Evolutionary conservation across 2,797 vertebrate genomes (phyloP).

Genomic region (Enteromius afrohamiltoni): DNA sequence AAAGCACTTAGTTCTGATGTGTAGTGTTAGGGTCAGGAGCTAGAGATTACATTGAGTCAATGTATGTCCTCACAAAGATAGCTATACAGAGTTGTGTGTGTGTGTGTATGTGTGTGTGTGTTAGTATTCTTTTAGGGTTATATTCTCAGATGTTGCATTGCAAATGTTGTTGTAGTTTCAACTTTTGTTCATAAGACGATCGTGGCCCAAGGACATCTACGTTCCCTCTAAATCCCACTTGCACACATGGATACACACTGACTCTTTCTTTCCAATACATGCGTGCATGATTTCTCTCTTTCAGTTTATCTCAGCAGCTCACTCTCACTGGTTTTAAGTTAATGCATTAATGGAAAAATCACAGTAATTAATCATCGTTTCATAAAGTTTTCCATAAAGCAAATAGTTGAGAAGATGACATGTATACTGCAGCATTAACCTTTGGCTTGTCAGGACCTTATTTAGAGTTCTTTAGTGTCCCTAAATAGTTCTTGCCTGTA

Average conservation of each 20-base stretch:
- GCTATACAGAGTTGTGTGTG: no score
- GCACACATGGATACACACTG: constrained; percentile 33
- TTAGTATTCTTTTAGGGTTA: background rate
- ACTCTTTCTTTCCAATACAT: constrained; percentile 39
- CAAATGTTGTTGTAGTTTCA: constrained; percentile 27
- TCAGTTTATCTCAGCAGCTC: constrained; percentile 5
- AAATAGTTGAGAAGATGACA: background rate
- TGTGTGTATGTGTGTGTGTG: no score
- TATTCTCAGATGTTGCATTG: constrained; percentile 5
- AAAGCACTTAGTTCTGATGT: no score
- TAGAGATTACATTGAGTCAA: no score
- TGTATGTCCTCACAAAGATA: no score
- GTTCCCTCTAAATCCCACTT: constrained; percentile 44
- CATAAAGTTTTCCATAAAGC: constrained; percentile 13
- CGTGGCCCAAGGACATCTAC: constrained; percentile 56
- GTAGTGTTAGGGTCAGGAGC: no score
- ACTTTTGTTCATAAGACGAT: constrained; percentile 41
- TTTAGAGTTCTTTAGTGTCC: background rate
- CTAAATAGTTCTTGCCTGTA: background rate
- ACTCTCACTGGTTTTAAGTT: background rate
- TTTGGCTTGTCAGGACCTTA: background rate
- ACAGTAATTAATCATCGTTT: background rate
- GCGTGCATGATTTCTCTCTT: constrained; percentile 12
- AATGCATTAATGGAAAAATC: constrained; percentile 12
- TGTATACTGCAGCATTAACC: background rate